These are phyloP conservation scores for Catajapyx aquilonaris DNA, from an alignment of 1,140 invertebrate genomes.

Conservation along the genomic window DNA sequence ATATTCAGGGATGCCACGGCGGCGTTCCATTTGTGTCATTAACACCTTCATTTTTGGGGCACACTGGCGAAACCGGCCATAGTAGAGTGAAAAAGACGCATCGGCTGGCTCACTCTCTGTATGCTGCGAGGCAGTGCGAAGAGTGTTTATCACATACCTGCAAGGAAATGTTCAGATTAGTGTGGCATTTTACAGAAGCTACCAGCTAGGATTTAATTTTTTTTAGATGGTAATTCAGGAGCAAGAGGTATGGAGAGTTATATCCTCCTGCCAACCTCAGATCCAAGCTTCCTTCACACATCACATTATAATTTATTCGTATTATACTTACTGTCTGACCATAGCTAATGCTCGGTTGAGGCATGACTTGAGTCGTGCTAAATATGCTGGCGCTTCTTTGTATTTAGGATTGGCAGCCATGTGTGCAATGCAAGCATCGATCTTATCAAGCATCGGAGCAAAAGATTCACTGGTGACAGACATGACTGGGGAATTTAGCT, in stretches of 20 bases:
- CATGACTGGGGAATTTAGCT: slow-evolving; percentile 52
- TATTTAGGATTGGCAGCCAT: slow-evolving; percentile 46
- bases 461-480: slow-evolving; percentile 65
- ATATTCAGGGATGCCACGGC: slow-evolving; percentile 34
- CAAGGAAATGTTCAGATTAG: too few species aligned
- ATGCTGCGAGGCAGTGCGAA: slow-evolving; percentile 20
- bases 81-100: slow-evolving; percentile 71
- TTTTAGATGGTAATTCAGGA: too few species aligned
- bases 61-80: slow-evolving; percentile 80
- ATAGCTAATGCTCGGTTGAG: slow-evolving; percentile 53
- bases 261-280: too few species aligned
- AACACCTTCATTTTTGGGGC: slow-evolving; percentile 60
- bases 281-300: too few species aligned
- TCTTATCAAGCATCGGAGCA: slow-evolving; percentile 52
- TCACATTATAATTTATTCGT: too few species aligned
- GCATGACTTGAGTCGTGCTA: slow-evolving; percentile 55
- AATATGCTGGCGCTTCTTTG: slow-evolving; percentile 46
- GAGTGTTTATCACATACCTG: too few species aligned
- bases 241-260: too few species aligned
- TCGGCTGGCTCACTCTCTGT: slow-evolving; percentile 32
- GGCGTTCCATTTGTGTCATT: slow-evolving; percentile 57
- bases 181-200: slow-evolving; percentile 50
- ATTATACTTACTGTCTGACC: too few species aligned
- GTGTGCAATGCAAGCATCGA: slow-evolving; percentile 74
- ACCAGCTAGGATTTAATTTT: too few species aligned